Conservation (phyloP, 2,888 invertebrate species). For the Lordiphosa fenestrarum region DNA sequence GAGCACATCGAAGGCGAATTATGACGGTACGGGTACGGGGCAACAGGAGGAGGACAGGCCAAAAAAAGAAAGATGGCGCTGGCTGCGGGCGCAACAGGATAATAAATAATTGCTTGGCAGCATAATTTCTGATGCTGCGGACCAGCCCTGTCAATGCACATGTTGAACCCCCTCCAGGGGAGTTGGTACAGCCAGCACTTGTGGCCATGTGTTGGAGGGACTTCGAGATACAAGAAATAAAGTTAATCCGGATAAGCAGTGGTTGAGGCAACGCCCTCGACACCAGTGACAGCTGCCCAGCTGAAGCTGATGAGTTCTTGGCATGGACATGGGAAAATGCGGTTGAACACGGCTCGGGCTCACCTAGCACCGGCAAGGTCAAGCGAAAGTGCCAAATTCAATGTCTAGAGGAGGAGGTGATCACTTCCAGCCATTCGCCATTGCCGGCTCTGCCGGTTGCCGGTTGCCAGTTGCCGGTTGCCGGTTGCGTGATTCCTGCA, state of each 20-base stretch:
- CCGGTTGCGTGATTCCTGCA: conserved; percentile 60
- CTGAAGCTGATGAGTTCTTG: conserved; percentile 31
- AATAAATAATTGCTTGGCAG: conserved; percentile 71
- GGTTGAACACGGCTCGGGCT: conserved; percentile 24
- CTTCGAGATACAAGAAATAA: conserved; percentile 13
- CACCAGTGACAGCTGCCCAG: conserved; percentile 32
- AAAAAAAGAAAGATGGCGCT: conserved; percentile 39
- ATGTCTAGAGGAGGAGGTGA: conserved; percentile 26
- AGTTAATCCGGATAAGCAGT: conserved; percentile 65
- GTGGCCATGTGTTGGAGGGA: conserved; percentile 56
- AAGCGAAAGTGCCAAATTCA: conserved; percentile 41
- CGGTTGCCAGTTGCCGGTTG: conserved; percentile 37
- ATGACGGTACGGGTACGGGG: conserved; percentile 7
- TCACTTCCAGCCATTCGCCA: conserved; percentile 4
- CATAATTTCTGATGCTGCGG: conserved; percentile 51
- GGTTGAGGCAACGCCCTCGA: conserved; percentile 62
- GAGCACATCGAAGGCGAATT: conserved; percentile 17
- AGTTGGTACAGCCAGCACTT: conserved; percentile 39
- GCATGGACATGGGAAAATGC: conserved; percentile 57
- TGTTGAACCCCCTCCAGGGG: conserved; percentile 37
- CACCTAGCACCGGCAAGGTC: conserved; percentile 45
- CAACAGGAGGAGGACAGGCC: conserved; percentile 27
- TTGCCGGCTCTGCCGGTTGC: conserved; percentile 11
- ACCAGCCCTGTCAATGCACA: conserved; percentile 55
- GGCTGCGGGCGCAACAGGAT: conserved; percentile 60